Evolutionary conservation across 2,888 invertebrate genomes (phyloP).

Genomic region (Oscheius myriophilus): DNA sequence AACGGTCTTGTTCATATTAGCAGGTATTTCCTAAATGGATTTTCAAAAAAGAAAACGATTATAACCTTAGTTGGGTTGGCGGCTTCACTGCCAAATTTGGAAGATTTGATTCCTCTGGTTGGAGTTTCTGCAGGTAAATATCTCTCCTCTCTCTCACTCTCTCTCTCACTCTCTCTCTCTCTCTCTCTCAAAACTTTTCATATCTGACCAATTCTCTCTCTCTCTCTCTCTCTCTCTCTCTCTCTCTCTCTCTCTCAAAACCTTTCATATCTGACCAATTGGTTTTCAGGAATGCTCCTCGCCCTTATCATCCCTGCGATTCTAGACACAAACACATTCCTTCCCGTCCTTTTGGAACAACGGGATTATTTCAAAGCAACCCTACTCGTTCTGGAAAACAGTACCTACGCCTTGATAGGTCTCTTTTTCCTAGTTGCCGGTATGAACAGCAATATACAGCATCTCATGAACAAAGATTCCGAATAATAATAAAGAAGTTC

Average conservation of each 20-base stretch:
- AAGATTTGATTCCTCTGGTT: constrained; percentile 67
- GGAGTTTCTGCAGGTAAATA: constrained; percentile 58
- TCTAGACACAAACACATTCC: constrained; percentile 28
- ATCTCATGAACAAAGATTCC: constrained; percentile 12
- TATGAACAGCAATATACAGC: constrained; percentile 19
- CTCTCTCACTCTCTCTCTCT: too few species aligned
- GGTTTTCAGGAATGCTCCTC: constrained; percentile 64
- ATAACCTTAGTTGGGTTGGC: constrained; percentile 64
- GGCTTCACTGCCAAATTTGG: constrained; percentile 63
- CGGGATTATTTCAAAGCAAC: constrained; percentile 4
- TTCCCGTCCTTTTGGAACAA: constrained; percentile 18
- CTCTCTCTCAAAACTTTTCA: not conserved
- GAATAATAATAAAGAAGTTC: too few species aligned
- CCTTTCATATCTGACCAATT: too few species aligned
- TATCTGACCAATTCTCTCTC: too few species aligned
- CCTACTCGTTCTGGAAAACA: constrained; percentile 10
- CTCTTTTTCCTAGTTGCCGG: constrained; percentile 27
- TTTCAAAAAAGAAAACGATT: too few species aligned
- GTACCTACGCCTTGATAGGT: constrained; percentile 9
- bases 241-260: too few species aligned
- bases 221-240: too few species aligned
- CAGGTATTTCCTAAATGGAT: too few species aligned
- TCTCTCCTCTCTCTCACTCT: too few species aligned
- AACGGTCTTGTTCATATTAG: constrained; percentile 13
- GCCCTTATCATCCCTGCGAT: constrained; percentile 53